Base-by-base conservation (phyloP, 2,888 invertebrate species). In the Notodonta ziczac region DNA sequence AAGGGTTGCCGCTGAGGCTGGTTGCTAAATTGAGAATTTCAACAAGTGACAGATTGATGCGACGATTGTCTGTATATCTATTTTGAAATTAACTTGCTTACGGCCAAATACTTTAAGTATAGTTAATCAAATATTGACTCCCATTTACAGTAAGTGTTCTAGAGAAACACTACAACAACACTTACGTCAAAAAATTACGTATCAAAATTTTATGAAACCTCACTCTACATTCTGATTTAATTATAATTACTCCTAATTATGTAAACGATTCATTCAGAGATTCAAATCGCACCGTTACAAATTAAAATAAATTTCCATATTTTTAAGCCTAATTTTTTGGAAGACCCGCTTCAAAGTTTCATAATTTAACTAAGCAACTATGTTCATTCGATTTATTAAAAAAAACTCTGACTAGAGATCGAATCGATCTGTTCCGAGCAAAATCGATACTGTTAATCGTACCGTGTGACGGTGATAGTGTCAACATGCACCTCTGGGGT, bases 401-500 rank as follows among this genome's bases (percentile, higher is more conserved):
- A n/a, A 58, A 39, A 42, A 35, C 54, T 39, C 13, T 44, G 44
- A 62, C 58, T 62, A 56, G 54, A 50, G 60, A 62, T 42, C 65
- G 69, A 82, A 81, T 79, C 74, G 69, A 81, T 82, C 71, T 57
- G 81, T 81, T 80, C 78, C 80, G 68, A 70, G 61, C 61, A 74
- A 64, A 81, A 82, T 82, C 62, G 67, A 62, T 63, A 61, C 66
- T 74, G 70, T 74, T 68, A 72, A 80, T 73, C 78, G 74, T 77
- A 76, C 80, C 81, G 76, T 73, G 61, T 67, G 78, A 68, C 67
- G 74, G 76, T 73, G 66, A 61, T 75, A 75, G 74, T 83, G 84
- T 82, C 85, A 84, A 84, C 84, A 80, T 71, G 76, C 74, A 73
- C 66, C 74, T 74, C 69, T 66, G 72, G 65, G 69, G 73, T 74